Evolutionary conservation across 2,113 vertebrate species (phyloP).

Genomic region (Platycercus adscitus): DNA sequence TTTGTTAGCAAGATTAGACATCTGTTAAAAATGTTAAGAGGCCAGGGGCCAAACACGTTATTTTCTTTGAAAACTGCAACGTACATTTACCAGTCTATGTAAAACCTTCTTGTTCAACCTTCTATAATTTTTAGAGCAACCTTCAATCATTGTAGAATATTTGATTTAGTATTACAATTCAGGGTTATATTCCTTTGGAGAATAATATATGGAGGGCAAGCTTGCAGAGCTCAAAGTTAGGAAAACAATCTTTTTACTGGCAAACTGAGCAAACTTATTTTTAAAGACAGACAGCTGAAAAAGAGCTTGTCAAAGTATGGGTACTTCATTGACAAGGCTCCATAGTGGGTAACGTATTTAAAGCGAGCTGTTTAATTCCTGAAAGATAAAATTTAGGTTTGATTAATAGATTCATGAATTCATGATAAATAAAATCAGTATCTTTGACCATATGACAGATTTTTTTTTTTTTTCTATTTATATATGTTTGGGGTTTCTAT

Average conservation of each 20-base stretch:
- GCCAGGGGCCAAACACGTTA: slow-evolving; percentile 12
- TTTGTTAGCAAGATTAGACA: slow-evolving; percentile 53
- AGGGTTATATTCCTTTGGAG: slow-evolving; percentile 54
- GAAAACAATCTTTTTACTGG: slow-evolving; percentile 31
- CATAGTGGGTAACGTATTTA: background rate
- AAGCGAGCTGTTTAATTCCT: background rate
- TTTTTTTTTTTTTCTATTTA: background rate
- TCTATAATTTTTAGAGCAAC: slow-evolving; percentile 32
- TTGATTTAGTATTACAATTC: slow-evolving; percentile 64
- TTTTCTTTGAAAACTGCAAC: slow-evolving; percentile 38
- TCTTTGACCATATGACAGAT: background rate
- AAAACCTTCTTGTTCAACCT: slow-evolving; percentile 42
- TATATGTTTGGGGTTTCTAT: background rate
- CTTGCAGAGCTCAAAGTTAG: slow-evolving; percentile 48
- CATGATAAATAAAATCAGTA: background rate
- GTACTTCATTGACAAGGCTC: background rate
- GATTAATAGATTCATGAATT: background rate
- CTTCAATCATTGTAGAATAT: slow-evolving; percentile 53
- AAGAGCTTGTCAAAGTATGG: background rate
- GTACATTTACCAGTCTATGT: slow-evolving; percentile 31
- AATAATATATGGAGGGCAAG: slow-evolving; percentile 47
- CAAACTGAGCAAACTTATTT: background rate
- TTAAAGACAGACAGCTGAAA: background rate
- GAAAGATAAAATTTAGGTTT: background rate
- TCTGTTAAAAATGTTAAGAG: slow-evolving; percentile 43